These are phyloP conservation scores for fruit fly (Drosophila melanogaster) DNA, from an alignment of 1,140 invertebrate species.

Conservation along the genomic window DNA sequence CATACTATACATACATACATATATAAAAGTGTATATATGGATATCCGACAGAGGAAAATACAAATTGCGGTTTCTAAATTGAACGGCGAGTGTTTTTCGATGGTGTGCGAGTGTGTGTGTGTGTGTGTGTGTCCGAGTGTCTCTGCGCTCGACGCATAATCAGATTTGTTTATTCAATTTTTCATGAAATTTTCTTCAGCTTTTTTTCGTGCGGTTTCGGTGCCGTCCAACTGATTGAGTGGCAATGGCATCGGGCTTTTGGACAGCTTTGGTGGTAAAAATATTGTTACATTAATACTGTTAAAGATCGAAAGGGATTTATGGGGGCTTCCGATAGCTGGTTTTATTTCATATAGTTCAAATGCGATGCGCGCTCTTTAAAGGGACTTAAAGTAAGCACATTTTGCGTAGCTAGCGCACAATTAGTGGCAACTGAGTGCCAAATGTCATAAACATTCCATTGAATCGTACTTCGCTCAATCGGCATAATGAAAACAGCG, in stretches of 20 bases:
- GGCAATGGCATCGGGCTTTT: slow-evolving; percentile 13
- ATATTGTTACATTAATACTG: slow-evolving; percentile 19
- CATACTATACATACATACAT: slow-evolving; percentile 22
- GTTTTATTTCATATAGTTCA: not conserved
- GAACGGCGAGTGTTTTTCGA: slow-evolving; percentile 42
- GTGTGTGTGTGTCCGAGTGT: slow-evolving; percentile 16
- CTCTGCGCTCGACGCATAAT: slow-evolving; percentile 65
- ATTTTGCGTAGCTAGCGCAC: slow-evolving; percentile 6
- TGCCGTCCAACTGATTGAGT: slow-evolving; percentile 40
- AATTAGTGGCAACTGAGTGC: slow-evolving; percentile 15
- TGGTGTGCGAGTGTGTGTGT: not conserved
- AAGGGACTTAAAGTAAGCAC: not conserved
- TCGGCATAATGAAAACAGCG: slow-evolving; percentile 66
- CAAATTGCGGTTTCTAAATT: slow-evolving; percentile 80
- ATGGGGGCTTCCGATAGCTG: no score
- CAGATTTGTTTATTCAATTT: slow-evolving; percentile 73
- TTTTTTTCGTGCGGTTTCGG: slow-evolving; percentile 41
- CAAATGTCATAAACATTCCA: slow-evolving; percentile 37
- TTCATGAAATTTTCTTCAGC: slow-evolving; percentile 39
- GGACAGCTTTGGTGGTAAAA: not conserved
- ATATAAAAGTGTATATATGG: slow-evolving; percentile 3
- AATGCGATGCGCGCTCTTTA: no score
- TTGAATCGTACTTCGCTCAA: slow-evolving; percentile 39
- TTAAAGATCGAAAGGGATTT: not conserved
- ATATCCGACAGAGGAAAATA: slow-evolving; percentile 44